phyloP scores from a whole-genome alignment of 2,113 vertebrate genomes.

The Gadus chalcogrammus region DNA sequence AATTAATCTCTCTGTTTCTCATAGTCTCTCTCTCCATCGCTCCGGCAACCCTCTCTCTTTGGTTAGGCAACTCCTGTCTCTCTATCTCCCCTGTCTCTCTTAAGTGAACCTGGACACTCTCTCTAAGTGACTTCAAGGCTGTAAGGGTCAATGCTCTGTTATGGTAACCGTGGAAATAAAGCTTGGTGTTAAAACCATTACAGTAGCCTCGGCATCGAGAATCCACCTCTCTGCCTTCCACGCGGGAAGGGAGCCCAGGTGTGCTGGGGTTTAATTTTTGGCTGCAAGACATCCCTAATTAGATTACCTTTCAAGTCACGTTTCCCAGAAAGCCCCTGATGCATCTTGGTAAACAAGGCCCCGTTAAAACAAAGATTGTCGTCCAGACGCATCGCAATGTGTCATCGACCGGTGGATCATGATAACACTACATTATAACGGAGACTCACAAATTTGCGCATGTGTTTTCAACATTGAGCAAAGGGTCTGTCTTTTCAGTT shows the following conservation, averaged over 20 bases:
- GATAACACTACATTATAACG: no score
- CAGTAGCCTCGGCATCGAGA: constrained; percentile 51
- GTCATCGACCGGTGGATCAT: no score
- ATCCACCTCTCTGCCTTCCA: constrained; percentile 51
- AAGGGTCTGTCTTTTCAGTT: no score
- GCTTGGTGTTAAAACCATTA: constrained; percentile 72
- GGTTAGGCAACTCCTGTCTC: not conserved
- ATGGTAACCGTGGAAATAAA: constrained; percentile 72
- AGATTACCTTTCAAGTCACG: constrained; percentile 54
- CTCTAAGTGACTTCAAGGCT: constrained; percentile 58
- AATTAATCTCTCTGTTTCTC: not conserved
- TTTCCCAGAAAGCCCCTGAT: constrained; percentile 58
- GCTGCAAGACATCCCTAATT: constrained; percentile 56
- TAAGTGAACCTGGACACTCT: constrained; percentile 22
- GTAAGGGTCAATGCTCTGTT: constrained; percentile 63
- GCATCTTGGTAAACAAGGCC: constrained; percentile 13
- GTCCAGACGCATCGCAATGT: no score
- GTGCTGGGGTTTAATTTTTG: constrained; percentile 66
- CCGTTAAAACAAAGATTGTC: no score
- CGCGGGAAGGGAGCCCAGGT: constrained; percentile 68
- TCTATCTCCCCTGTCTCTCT: constrained; percentile 1
- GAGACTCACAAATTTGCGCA: not conserved
- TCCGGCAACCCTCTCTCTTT: no score
- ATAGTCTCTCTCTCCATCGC: not conserved
- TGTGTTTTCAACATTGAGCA: not conserved